Evolutionary conservation across 2,113 vertebrate species (phyloP), one percentile per base, ranked within the genome.

Genomic region (Eurypyga helias): DNA sequence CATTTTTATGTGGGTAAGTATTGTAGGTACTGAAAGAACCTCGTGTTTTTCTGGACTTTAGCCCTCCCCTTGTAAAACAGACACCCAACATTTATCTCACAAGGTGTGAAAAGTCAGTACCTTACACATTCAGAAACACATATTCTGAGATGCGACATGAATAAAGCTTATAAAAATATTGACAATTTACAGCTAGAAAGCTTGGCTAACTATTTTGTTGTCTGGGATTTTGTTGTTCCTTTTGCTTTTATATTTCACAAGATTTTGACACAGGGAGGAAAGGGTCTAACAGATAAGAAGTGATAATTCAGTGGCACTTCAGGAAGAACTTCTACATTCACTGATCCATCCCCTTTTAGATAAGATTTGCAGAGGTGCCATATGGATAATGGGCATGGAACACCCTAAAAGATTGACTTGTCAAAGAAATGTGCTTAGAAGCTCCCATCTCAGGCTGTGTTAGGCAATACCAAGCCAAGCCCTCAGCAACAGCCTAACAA

Each of bases 11-110:
- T 28, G 51, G n/a, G 23, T 49, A 49, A 34, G 28, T 19, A 36
- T n/a, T 11, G 3, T 8, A 73, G 45, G 25, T 46, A 73, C 17
- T 61, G 66, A 33, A 87, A 83, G 18, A 80, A 25, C 9, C 13
- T 71, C 36, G 10, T 1, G n/a, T 9, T 90, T 69, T 72, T 51
- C 58, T 57, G 66, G 80, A 43, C 54, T 76, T 38, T 12, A 83
- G 31, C 34, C 60, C 18, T 91, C 21, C 48, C 3, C 1, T 2
- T 78, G 23, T 46, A 83, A 87, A 85, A 71, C 18, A 65, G 49
- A 86, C 36, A 70, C 46, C 4, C 17, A 57, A 48, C 0, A 0
- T 65, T 16, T 57, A 49, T 36, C 28, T 82, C 4, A 0, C 25
- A 87, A 69, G 25, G 33, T 10, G 3, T n/a, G 65, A 54, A 31